Conservation (phyloP, 1,140 invertebrate species). For the Drosophila quadrilineata region DNA sequence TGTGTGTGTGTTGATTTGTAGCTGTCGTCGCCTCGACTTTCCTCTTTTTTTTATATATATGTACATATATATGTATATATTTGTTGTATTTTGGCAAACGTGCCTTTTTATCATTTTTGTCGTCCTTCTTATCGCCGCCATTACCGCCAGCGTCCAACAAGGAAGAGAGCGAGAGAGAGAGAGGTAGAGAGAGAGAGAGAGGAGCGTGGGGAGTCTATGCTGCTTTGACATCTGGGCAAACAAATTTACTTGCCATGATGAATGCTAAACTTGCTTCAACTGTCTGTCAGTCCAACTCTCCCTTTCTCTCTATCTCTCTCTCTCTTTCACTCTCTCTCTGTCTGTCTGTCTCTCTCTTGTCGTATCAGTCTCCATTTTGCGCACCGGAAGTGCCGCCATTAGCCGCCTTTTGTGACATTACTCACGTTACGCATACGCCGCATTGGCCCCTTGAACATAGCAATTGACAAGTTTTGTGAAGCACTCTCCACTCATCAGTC, state of each 20-base stretch:
- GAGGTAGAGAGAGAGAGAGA: background rate
- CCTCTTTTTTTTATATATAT: too few species aligned
- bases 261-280: constrained; percentile 69
- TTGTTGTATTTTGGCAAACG: constrained; percentile 70
- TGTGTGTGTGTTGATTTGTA: constrained; percentile 61
- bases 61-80: too few species aligned
- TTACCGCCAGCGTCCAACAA: too few species aligned
- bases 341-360: background rate
- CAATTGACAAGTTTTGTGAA: constrained; percentile 26
- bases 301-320: background rate
- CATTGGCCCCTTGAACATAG: constrained; percentile 12
- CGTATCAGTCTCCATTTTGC: constrained; percentile 9
- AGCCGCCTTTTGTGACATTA: constrained; percentile 67
- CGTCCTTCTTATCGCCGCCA: constrained; percentile 61
- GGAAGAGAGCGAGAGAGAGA: background rate
- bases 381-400: constrained; percentile 76
- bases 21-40: constrained; percentile 47
- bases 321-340: background rate
- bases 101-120: constrained; percentile 78
- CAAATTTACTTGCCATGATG: constrained; percentile 78
- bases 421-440: constrained; percentile 52
- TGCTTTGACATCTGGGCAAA: constrained; percentile 54
- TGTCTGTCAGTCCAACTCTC: background rate
- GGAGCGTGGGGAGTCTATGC: background rate
- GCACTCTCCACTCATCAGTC: constrained; percentile 1